phyloP scores from a whole-genome alignment of 1,140 invertebrate species.

The Cotesia chilonis region DNA sequence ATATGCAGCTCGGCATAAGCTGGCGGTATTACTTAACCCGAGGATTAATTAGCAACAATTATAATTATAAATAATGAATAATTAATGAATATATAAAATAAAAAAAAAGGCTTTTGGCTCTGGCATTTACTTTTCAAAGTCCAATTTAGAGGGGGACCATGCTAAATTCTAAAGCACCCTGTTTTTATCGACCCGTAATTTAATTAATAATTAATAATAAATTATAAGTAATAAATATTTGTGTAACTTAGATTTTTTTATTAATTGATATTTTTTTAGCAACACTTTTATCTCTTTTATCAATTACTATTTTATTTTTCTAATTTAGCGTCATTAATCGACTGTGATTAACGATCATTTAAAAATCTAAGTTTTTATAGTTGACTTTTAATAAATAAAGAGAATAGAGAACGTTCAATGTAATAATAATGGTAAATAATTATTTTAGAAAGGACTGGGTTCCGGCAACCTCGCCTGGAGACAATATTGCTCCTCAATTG shows the following conservation, averaged over 20 bases:
- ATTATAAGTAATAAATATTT: no score
- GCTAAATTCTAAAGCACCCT: slow-evolving; percentile 13
- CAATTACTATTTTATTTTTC: no score
- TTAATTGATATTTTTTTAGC: no score
- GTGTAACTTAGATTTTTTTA: no score
- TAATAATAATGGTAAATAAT: not conserved
- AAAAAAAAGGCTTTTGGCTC: not conserved
- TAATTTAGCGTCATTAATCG: no score
- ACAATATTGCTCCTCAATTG: slow-evolving; percentile 18
- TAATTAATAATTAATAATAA: no score
- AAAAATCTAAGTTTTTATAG: no score
- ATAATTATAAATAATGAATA: not conserved
- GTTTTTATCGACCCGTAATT: not conserved
- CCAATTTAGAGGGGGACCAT: slow-evolving; percentile 9
- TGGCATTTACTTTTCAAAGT: slow-evolving; percentile 17
- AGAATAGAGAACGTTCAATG: not conserved
- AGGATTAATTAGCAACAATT: not conserved
- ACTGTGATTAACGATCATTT: no score
- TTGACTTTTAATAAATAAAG: not conserved
- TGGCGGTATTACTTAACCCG: slow-evolving; percentile 19
- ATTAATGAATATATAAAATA: not conserved
- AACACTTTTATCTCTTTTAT: no score
- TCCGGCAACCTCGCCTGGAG: slow-evolving; percentile 15
- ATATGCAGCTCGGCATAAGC: not conserved
- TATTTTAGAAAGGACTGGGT: not conserved